A percentile compares a stretch with the other conserved stretches of the same genome.
Evolutionary conservation across 2,888 invertebrate species (phyloP).

Genomic region (Yponomeuta malinellus): DNA sequence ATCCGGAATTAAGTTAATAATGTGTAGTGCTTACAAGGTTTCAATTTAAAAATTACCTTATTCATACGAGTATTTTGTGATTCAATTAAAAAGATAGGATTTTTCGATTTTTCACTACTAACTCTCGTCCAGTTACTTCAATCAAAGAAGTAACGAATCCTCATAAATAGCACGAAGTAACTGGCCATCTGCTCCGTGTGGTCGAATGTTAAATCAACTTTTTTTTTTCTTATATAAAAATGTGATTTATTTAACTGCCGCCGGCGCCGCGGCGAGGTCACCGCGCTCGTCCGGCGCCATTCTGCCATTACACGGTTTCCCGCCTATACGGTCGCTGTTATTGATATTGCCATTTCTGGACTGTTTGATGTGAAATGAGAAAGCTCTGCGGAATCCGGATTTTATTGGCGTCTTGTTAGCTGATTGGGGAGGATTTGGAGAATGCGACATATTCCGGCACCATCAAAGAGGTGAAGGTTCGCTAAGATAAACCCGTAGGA

Average conservation of each 20-base stretch:
- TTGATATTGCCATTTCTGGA: conserved; percentile 10
- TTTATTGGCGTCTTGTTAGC: not conserved
- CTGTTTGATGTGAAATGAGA: conserved; percentile 8
- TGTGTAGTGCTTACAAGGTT: too few relatives aligned
- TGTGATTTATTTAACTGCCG: conserved; percentile 49
- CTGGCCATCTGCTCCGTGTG: conserved; percentile 39
- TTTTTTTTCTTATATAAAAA: conserved; percentile 25
- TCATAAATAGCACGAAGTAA: conserved; percentile 24
- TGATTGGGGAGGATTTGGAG: not conserved
- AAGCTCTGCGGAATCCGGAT: not conserved
- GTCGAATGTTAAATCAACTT: conserved; percentile 47
- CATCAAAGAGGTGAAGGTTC: not conserved
- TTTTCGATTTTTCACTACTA: not conserved
- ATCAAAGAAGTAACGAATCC: not conserved
- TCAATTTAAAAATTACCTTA: too few relatives aligned
- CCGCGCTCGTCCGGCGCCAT: conserved; percentile 31
- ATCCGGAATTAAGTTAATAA: too few relatives aligned
- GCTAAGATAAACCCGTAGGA: too few relatives aligned
- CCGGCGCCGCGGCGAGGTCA: conserved; percentile 50
- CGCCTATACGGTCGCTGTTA: conserved; percentile 12
- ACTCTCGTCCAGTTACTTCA: not conserved
- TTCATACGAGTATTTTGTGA: not conserved
- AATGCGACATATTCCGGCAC: not conserved
- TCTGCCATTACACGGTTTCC: conserved; percentile 26
- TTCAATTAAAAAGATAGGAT: not conserved